Evolutionary conservation across 2,888 invertebrate species (phyloP).

Genomic region (Trachelus iudaicus): DNA sequence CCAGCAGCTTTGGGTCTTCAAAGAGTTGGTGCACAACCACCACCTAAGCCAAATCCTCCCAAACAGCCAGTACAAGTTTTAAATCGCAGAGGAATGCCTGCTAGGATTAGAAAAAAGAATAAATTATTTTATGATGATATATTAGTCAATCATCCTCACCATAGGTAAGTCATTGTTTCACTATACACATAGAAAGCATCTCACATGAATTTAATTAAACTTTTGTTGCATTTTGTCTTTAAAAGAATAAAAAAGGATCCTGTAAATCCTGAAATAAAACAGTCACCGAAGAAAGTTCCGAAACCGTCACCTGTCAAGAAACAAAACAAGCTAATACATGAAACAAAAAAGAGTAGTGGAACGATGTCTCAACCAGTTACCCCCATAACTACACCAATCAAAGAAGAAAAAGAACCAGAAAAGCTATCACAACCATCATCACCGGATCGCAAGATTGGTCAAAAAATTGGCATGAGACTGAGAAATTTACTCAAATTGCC

Average conservation of each 20-base stretch:
- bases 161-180: constrained; percentile 65
- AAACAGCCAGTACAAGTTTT: constrained; percentile 82
- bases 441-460: constrained; percentile 87
- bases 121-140: constrained; percentile 91
- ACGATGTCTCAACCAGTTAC: constrained; percentile 35
- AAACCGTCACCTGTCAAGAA: constrained; percentile 70
- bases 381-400: constrained; percentile 55
- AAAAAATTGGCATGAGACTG: constrained; percentile 88
- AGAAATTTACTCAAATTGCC: constrained; percentile 95
- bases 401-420: constrained; percentile 55
- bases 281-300: constrained; percentile 76
- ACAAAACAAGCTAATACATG: constrained; percentile 37
- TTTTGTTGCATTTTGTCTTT: constrained; percentile 12
- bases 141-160: constrained; percentile 83
- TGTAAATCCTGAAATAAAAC: constrained; percentile 49
- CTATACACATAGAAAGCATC: background rate
- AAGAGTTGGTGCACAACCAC: constrained; percentile 81
- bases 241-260: constrained; percentile 61
- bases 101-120: constrained; percentile 89
- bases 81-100: constrained; percentile 90
- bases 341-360: constrained; percentile 14
- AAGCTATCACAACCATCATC: constrained; percentile 63
- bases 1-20: constrained; percentile 85
- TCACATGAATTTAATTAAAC: background rate
- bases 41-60: constrained; percentile 77